Base-by-base conservation (phyloP, 2,797 vertebrate species). In the Alauda arvensis region DNA sequence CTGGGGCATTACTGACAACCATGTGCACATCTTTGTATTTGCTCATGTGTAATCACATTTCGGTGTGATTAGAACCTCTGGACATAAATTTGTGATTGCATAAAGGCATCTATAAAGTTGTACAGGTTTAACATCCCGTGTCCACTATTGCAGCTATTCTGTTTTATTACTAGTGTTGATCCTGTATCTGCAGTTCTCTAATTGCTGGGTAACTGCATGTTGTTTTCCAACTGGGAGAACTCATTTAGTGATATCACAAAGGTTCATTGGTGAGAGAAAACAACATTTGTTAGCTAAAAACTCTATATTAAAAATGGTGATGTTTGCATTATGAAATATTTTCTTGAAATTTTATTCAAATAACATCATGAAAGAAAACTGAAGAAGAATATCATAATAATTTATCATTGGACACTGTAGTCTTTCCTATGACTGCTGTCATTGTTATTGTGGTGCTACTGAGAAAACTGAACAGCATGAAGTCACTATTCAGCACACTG, bases 401-500 rank as follows among this genome's bases (percentile, higher is more conserved):
- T 6, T 60, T 67, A 63, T 14, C n/a, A 61, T 5, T 18, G 31
- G 12, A 55, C 52, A 37, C 14, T 25, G 23, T 31, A 66, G 16
- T 42, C 3, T 65, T 83, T 70, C 19, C 8, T 51, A 9, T 46
- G 25, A 61, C 21, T 67, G 12, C 34, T 45, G 42, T 13, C 17
- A 42, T 78, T 76, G 18, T 9, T 61, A 39, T 18, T 51, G 12
- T 46, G 39, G 18, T 16, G 8, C 19, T 49, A 26, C 10, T 39
- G 29, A 57, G n/a, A 77, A 72, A 80, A 60, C 18, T 20, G 18
- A 55, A n/a, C 9, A 31, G 23, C 34, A 33, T 29, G 21, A 69
- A 87, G 29, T 63, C 39, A 37, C 68, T 71, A 79, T 77, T 94
- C 79, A 92, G 61, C 74, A 88, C n/a, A 42, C 15, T 74, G 48